Evolutionary conservation across 2,797 vertebrate species (phyloP).

Genomic region (Pampus argenteus): DNA sequence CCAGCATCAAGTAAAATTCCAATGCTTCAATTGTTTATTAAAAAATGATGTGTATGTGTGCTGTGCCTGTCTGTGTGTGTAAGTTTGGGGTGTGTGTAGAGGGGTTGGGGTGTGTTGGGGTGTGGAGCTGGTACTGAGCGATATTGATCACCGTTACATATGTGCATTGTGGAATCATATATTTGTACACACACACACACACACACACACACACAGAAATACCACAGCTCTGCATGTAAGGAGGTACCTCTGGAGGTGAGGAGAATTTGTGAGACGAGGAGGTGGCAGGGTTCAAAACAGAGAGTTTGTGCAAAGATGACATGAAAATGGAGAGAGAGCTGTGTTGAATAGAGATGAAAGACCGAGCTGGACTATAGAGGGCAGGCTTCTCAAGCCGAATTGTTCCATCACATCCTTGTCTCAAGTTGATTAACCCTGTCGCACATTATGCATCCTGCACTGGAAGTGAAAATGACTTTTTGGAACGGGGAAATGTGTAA

Average conservation of each 20-base stretch:
- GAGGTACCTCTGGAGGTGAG: too few relatives aligned
- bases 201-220: conserved; percentile 22
- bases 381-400: conserved; percentile 47
- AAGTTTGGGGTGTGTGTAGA: not conserved
- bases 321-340: conserved; percentile 11
- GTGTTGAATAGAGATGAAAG: conserved; percentile 7
- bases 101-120: not conserved
- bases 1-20: conserved; percentile 41
- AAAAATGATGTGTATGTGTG: conserved; percentile 34
- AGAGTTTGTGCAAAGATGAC: conserved; percentile 1
- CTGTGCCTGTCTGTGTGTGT: not conserved
- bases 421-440: conserved; percentile 63
- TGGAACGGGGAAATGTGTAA: conserved; percentile 56
- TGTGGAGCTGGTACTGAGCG: conserved; percentile 9
- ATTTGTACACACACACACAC: conserved; percentile 16
- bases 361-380: conserved; percentile 53
- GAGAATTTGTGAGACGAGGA: conserved; percentile 12
- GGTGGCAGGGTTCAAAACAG: not conserved
- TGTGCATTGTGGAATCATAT: conserved; percentile 12
- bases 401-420: conserved; percentile 18
- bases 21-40: conserved; percentile 34
- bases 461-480: conserved; percentile 71
- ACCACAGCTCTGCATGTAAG: conserved; percentile 38
- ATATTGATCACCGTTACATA: conserved; percentile 68
- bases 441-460: conserved; percentile 68